A percentile compares a stretch with the other conserved stretches of the same genome.
Conservation (phyloP, 2,113 vertebrate genomes). For the Chascanopsetta lugubris region DNA sequence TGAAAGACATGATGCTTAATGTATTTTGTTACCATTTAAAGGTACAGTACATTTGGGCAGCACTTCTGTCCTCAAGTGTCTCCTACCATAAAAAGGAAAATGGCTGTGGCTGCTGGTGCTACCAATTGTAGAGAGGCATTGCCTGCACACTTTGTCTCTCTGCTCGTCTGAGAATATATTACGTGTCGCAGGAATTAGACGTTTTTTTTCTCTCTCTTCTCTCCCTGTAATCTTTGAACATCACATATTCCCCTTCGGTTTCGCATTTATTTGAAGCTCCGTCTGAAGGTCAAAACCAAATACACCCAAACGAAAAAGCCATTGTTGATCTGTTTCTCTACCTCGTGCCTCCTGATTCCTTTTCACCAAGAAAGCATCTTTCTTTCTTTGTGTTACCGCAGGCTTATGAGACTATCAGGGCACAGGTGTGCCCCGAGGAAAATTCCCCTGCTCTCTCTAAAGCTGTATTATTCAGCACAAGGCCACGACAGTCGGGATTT, state of each 20-base stretch:
- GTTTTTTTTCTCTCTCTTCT: background rate
- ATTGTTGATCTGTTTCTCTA: conserved; percentile 72
- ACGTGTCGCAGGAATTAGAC: conserved; percentile 48
- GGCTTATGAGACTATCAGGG: conserved; percentile 76
- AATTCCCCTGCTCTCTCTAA: conserved; percentile 75
- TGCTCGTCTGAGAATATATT: conserved; percentile 59
- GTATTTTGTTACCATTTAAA: conserved; percentile 14
- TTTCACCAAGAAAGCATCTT: conserved; percentile 73
- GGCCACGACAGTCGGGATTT: conserved; percentile 70
- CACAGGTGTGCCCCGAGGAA: conserved; percentile 75
- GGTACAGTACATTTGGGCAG: conserved; percentile 20
- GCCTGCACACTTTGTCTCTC: conserved; percentile 44
- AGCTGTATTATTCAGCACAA: conserved; percentile 78
- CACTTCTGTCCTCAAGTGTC: conserved; percentile 31
- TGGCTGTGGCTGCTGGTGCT: conserved; percentile 50
- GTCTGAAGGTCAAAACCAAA: conserved; percentile 76
- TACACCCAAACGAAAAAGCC: conserved; percentile 66
- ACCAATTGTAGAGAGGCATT: conserved; percentile 51
- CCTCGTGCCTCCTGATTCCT: conserved; percentile 66
- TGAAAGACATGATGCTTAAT: background rate
- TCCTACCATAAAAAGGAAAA: conserved; percentile 42
- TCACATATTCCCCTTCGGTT: conserved; percentile 56
- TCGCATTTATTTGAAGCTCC: conserved; percentile 69
- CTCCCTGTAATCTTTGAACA: conserved; percentile 35
- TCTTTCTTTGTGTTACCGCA: conserved; percentile 68